A percentile compares a stretch with the other conserved stretches of the same genome.
Evolutionary conservation across 2,888 invertebrate species (phyloP).

Genomic region (Argyra leucocephala): DNA sequence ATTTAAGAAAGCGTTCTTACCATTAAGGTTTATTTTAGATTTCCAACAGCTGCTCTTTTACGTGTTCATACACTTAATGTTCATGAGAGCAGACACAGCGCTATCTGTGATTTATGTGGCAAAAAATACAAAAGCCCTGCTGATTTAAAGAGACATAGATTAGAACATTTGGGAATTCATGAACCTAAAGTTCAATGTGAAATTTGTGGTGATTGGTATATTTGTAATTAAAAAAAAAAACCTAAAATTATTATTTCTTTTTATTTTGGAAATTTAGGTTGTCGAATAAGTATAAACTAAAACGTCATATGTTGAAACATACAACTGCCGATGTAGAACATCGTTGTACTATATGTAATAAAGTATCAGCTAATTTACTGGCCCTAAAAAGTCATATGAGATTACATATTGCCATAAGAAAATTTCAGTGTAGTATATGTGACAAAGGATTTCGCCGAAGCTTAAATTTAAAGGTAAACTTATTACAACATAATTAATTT

Average conservation of each 20-base stretch:
- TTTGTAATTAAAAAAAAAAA: not conserved
- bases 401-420: conserved; percentile 33
- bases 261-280: not conserved
- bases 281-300: conserved; percentile 4
- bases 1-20: too few species aligned
- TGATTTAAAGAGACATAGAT: conserved; percentile 36
- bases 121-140: conserved; percentile 38
- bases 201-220: conserved; percentile 36
- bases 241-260: not conserved
- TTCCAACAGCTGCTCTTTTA: conserved; percentile 34
- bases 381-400: conserved; percentile 39
- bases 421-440: conserved; percentile 37
- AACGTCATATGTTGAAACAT: conserved; percentile 38
- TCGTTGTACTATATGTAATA: conserved; percentile 37
- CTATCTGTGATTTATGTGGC: conserved; percentile 41
- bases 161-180: conserved; percentile 35
- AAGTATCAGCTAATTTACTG: conserved; percentile 37
- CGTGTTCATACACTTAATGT: conserved; percentile 35
- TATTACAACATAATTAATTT: not conserved
- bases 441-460: conserved; percentile 39
- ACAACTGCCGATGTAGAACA: conserved; percentile 32
- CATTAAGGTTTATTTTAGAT: conserved; percentile 26
- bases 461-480: conserved; percentile 34
- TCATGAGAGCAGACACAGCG: conserved; percentile 34
- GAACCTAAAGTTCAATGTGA: conserved; percentile 39